Percentiles rank a stretch among this genome's conserved stretches.
phyloP scores from a whole-genome alignment of 2,888 invertebrate genomes.

The Drosophila macrothrix region DNA sequence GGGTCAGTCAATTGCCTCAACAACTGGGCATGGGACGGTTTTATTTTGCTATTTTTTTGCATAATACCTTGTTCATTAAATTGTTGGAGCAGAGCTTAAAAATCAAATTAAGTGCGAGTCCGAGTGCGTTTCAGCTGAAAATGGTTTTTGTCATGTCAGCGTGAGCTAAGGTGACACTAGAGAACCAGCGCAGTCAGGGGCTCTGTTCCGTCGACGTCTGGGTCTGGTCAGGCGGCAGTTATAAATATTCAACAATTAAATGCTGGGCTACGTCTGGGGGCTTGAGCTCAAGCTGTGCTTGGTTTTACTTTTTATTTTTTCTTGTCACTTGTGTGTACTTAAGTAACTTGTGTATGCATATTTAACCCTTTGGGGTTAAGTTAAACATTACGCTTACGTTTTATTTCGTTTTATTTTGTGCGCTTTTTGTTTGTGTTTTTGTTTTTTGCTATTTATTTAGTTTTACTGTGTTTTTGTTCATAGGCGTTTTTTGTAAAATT shows the following conservation, averaged over 20 bases:
- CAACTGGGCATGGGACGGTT: constrained; percentile 18
- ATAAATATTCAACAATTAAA: constrained; percentile 78
- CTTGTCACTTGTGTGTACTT: constrained; percentile 15
- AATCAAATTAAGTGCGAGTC: constrained; percentile 49
- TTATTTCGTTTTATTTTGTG: constrained; percentile 48
- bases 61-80: constrained; percentile 53
- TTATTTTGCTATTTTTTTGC: constrained; percentile 25
- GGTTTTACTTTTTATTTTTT: constrained; percentile 23
- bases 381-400: constrained; percentile 74
- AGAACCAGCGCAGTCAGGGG: constrained; percentile 27
- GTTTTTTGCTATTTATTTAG: constrained; percentile 11
- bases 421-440: not conserved
- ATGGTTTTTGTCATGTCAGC: constrained; percentile 55
- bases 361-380: constrained; percentile 77
- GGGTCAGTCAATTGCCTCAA: constrained; percentile 33
- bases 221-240: constrained; percentile 32
- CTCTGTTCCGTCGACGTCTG: constrained; percentile 35
- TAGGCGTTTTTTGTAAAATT: constrained; percentile 15
- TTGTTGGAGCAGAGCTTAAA: constrained; percentile 31
- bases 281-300: constrained; percentile 32
- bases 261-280: constrained; percentile 42
- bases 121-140: constrained; percentile 38
- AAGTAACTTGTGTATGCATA: constrained; percentile 63
- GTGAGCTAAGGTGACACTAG: constrained; percentile 68
- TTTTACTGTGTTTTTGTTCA: not conserved